Evolutionary conservation across 23 tunicate species (phyloP).

Genomic region (Halocynthia roretzi): DNA sequence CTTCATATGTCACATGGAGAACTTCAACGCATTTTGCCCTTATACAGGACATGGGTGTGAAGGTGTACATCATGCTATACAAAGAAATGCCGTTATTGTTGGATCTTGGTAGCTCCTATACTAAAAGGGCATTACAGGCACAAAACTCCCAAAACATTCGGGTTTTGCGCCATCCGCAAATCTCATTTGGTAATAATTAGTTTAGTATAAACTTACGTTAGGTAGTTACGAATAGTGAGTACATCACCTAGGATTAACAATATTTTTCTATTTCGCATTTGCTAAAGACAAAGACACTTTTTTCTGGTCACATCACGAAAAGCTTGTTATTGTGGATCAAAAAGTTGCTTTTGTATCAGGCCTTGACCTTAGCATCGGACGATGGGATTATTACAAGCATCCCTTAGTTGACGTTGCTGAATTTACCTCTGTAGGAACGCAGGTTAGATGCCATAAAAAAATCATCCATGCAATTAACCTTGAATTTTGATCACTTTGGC

Average conservation of each 20-base stretch:
- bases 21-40: neutral
- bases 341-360: conserved; percentile 4
- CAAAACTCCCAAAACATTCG: neutral
- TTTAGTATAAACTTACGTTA: neutral
- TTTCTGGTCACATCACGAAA: conserved; percentile 1
- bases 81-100: neutral
- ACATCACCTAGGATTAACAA: neutral
- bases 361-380: neutral
- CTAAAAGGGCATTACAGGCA: neutral
- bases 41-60: neutral
- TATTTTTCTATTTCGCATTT: neutral
- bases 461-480: too few relatives aligned
- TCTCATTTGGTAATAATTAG: neutral
- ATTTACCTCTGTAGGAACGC: neutral
- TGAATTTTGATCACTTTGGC: too few relatives aligned
- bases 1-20: neutral
- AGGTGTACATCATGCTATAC: neutral
- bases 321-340: conserved; percentile 4
- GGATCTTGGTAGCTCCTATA: neutral
- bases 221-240: neutral
- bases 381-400: conserved; percentile 3
- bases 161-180: neutral
- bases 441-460: too few relatives aligned
- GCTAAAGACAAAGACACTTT: neutral
- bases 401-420: neutral